Conservation (phyloP, 1,140 invertebrate species). For the Neelides sp. region DNA sequence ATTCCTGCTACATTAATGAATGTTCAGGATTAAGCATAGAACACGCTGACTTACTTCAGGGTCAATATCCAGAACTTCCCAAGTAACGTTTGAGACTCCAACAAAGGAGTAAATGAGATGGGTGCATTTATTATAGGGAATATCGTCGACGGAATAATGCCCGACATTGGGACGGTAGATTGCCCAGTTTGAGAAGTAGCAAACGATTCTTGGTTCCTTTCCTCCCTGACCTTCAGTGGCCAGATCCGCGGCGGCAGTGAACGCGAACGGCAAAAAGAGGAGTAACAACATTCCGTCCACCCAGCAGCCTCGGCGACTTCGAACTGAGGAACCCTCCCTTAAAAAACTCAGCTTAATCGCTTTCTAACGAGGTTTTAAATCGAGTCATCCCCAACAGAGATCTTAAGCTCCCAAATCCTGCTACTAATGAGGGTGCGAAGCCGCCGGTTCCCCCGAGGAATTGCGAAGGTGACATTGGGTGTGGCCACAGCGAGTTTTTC, state of each 20-base stretch:
- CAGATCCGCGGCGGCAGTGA: background rate
- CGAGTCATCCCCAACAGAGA: too few relatives aligned
- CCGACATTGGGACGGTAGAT: constrained; percentile 33
- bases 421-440: too few relatives aligned
- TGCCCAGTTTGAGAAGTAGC: constrained; percentile 49
- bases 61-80: constrained; percentile 34
- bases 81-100: constrained; percentile 35
- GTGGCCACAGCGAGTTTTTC: too few relatives aligned
- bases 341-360: too few relatives aligned
- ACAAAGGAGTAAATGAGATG: constrained; percentile 38
- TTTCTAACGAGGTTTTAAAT: too few relatives aligned
- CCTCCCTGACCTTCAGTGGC: constrained; percentile 19
- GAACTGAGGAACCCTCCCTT: too few relatives aligned
- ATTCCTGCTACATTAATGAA: too few relatives aligned
- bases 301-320: too few relatives aligned
- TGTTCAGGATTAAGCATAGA: too few relatives aligned
- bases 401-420: too few relatives aligned
- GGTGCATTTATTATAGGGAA: constrained; percentile 35
- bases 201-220: constrained; percentile 52
- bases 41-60: constrained; percentile 33
- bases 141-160: constrained; percentile 36
- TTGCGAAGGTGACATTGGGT: too few relatives aligned
- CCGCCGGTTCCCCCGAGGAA: too few relatives aligned
- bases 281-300: constrained; percentile 1
- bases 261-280: background rate